These are phyloP conservation scores for Sycophila sp. DNA, from an alignment of 1,140 invertebrate species.

Conservation along the genomic window DNA sequence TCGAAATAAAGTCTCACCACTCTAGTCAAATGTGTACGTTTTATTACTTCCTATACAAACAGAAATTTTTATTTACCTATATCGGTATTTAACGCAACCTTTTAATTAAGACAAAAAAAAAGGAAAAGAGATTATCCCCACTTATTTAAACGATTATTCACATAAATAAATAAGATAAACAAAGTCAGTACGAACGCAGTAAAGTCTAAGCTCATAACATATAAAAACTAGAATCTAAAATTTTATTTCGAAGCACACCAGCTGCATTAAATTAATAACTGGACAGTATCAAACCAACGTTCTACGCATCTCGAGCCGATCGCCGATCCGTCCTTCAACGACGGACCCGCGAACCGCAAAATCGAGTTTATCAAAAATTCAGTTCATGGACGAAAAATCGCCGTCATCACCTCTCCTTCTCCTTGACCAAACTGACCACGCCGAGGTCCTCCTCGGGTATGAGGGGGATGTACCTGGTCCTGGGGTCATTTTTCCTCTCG, in stretches of 20 bases:
- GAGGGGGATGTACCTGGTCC: conserved; percentile 62
- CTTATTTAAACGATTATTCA: no score
- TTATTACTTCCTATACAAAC: background rate
- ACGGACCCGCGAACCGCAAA: no score
- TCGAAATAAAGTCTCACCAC: background rate
- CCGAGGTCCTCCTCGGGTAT: conserved; percentile 58
- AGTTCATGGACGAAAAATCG: no score
- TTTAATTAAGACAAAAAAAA: background rate
- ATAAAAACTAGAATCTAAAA: background rate
- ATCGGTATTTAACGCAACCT: background rate
- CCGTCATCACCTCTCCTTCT: conserved; percentile 27
- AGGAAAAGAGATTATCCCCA: background rate
- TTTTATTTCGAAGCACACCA: background rate
- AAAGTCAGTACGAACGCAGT: no score
- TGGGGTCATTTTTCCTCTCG: conserved; percentile 58
- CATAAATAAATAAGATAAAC: background rate
- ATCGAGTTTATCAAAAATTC: no score
- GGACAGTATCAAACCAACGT: background rate
- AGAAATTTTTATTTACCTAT: background rate
- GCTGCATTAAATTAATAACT: background rate
- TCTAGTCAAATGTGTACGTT: background rate
- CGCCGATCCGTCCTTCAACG: no score
- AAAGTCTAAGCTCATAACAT: no score
- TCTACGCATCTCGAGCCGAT: no score
- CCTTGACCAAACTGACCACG: background rate